phyloP scores from a whole-genome alignment of 2,797 vertebrate genomes.

The Heliangelus exortis region DNA sequence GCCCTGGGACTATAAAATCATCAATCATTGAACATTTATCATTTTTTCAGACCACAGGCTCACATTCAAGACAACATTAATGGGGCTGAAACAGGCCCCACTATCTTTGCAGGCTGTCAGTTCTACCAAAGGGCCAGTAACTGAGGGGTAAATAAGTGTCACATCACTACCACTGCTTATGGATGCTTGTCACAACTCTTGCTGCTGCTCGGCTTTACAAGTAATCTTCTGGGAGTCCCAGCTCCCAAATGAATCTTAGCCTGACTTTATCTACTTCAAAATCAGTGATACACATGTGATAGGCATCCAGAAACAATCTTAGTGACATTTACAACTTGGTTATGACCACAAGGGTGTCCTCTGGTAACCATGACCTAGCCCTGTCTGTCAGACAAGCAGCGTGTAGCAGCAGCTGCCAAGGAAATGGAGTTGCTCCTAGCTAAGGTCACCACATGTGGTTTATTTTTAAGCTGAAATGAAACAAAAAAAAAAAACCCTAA shows the following conservation, averaged over 20 bases:
- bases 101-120: slow-evolving; percentile 79
- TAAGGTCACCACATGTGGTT: slow-evolving; percentile 81
- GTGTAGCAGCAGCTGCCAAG: slow-evolving; percentile 80
- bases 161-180: slow-evolving; percentile 71
- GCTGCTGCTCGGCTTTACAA: slow-evolving; percentile 70
- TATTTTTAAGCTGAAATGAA: slow-evolving; percentile 54
- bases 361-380: slow-evolving; percentile 71
- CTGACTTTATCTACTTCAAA: slow-evolving; percentile 78
- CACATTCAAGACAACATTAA: slow-evolving; percentile 73
- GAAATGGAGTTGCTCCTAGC: slow-evolving; percentile 81
- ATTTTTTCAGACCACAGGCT: slow-evolving; percentile 78
- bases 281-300: slow-evolving; percentile 81
- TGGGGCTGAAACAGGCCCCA: slow-evolving; percentile 69
- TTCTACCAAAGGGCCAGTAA: slow-evolving; percentile 75
- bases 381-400: slow-evolving; percentile 81
- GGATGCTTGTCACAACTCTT: slow-evolving; percentile 71
- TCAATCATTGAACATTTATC: slow-evolving; percentile 86
- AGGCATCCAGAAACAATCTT: slow-evolving; percentile 79
- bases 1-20: slow-evolving; percentile 79
- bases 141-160: slow-evolving; percentile 80
- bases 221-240: slow-evolving; percentile 64
- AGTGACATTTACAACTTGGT: slow-evolving; percentile 81
- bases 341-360: slow-evolving; percentile 78
- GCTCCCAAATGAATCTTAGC: slow-evolving; percentile 79
- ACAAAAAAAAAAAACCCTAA: slow-evolving; percentile 52